Evolutionary conservation across 2,113 vertebrate species (phyloP).

Genomic region (Chloebia gouldiae): DNA sequence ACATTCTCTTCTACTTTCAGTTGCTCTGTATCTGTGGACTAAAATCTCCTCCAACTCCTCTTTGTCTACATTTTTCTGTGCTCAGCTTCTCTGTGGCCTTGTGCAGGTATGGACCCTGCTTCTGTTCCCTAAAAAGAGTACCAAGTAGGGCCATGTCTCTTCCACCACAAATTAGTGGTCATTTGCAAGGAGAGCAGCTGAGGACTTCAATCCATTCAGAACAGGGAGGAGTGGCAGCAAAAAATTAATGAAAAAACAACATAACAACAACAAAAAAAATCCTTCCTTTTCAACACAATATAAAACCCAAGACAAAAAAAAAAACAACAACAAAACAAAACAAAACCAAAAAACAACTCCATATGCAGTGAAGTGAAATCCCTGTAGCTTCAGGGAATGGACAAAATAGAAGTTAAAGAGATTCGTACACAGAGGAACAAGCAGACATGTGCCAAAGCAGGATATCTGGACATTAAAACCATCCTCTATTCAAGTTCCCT

Average conservation of each 20-base stretch:
- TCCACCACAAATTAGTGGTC: background rate
- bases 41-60: background rate
- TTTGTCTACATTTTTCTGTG: background rate
- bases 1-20: background rate
- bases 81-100: background rate
- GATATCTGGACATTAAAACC: background rate
- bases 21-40: background rate
- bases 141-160: background rate
- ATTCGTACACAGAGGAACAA: background rate
- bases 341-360: background rate
- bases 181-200: background rate
- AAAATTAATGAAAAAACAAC: background rate
- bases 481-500: background rate
- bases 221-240: background rate
- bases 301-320: background rate
- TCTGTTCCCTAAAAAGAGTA: background rate
- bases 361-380: background rate
- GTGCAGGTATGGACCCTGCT: background rate
- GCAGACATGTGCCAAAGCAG: background rate
- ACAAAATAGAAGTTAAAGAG: background rate
- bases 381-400: background rate
- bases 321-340: background rate
- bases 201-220: background rate
- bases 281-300: background rate
- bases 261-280: background rate